Evolutionary conservation across 2,797 vertebrate species (phyloP), one percentile per base, ranked within the genome.

Genomic region (Myotis daubentonii): DNA sequence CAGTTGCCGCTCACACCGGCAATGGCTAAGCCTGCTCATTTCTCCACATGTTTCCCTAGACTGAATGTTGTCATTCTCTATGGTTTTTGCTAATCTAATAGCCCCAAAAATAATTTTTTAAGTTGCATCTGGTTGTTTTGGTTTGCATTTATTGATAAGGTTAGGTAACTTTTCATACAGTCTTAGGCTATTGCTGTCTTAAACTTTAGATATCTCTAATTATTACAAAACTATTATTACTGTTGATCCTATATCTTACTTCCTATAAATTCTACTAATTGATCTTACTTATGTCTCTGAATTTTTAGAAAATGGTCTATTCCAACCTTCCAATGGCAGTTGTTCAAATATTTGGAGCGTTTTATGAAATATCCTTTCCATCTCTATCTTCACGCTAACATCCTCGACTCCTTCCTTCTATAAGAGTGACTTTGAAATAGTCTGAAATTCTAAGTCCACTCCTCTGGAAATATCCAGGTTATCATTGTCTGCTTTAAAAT

Each of bases 401-500:
- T 79, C 33, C 44, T 66, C 20, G 72, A 44, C 5, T 71, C 13
- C 25, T 86, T 15, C 15, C 47, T 74, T 8, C 19, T 44, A 1
- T 49, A 78, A 87, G n/a, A 87, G 19, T 57, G 55, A 83, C 66
- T 92, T 85, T 93, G 15, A 81, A 90, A 57, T 55, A n/a, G 47
- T 87, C n/a, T 68, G 51, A 93, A 51, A 87, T 41, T 87, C 41
- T 62, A 49, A 28, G 20, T 25, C 81, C 15, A 53, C 53, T 2
- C 13, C 38, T 53, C 38, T 81, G 44, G 38, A 78, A 92, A 70
- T 41, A 62, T 5, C 23, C 51, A 38, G 25, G n/a, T 76, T 76
- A 44, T 70, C 74, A 80, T 16, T 41, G 36, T 83, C 25, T 28
- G 13, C 75, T 80, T 92, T 62, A 28, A 94, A 71, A 74, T 38